phyloP scores from a whole-genome alignment of 2,797 vertebrate genomes.

The Sylvilagus floridanus region DNA sequence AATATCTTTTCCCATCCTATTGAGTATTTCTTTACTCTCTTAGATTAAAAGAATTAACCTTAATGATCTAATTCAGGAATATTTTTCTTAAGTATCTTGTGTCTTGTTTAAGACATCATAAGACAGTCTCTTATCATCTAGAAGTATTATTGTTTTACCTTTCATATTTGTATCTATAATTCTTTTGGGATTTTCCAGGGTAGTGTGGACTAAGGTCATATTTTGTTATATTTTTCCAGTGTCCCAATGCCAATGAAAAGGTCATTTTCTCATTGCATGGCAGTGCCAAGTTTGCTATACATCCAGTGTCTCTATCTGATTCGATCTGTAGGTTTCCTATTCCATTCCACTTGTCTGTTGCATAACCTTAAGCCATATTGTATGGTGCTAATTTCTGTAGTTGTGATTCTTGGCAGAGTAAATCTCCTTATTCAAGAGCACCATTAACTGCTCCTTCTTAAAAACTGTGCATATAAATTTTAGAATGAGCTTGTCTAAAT shows the following conservation, averaged over 20 bases:
- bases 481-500: neutral
- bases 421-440: neutral
- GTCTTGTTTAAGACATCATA: neutral
- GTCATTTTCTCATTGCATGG: neutral
- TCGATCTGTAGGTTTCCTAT: neutral
- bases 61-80: neutral
- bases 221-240: neutral
- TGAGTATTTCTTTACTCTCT: neutral
- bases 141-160: neutral
- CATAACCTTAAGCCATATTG: neutral
- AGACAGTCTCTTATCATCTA: neutral
- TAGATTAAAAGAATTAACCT: slow-evolving; percentile 39
- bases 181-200: neutral
- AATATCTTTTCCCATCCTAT: neutral
- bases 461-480: neutral
- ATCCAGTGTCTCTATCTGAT: neutral
- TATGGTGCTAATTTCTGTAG: neutral
- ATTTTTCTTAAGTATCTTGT: neutral
- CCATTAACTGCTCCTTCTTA: neutral
- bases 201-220: neutral
- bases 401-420: neutral
- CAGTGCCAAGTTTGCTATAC: neutral
- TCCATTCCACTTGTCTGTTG: neutral
- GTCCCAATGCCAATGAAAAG: neutral
- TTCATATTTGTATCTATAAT: neutral